Evolutionary conservation across 2,888 invertebrate genomes (phyloP).

Genomic region (Calameuta filiformis): DNA sequence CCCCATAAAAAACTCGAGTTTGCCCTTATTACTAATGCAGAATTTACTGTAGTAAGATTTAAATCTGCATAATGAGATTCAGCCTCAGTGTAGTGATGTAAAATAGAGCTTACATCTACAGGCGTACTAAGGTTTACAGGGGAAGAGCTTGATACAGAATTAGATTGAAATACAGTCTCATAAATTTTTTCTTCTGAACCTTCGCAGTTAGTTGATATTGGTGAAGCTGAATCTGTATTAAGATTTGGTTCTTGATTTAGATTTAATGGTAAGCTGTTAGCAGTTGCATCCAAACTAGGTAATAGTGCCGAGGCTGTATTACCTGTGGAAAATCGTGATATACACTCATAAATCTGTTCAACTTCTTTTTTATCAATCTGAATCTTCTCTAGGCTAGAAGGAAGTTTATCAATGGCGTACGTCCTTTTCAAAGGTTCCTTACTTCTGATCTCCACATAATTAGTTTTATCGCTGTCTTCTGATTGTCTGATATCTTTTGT

Average conservation of each 20-base stretch:
- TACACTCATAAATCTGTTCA: constrained; percentile 31
- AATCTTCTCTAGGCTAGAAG: constrained; percentile 1
- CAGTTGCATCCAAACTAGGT: neutral
- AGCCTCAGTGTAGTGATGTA: neutral
- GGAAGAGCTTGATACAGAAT: neutral
- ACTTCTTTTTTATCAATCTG: constrained; percentile 12
- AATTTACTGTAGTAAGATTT: neutral
- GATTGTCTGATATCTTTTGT: neutral
- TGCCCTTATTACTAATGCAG: constrained; percentile 8
- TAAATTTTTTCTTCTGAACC: neutral
- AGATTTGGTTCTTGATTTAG: neutral
- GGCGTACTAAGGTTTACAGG: neutral
- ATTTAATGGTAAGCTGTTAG: neutral
- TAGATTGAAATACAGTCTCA: neutral
- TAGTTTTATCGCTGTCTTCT: neutral
- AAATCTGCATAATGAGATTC: neutral
- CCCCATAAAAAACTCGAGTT: constrained; percentile 55
- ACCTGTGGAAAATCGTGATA: constrained; percentile 30
- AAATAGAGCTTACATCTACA: neutral
- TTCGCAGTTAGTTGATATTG: neutral
- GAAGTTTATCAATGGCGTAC: neutral
- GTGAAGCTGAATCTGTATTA: neutral
- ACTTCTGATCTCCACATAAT: constrained; percentile 12
- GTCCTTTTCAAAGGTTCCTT: constrained; percentile 16
- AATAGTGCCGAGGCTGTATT: neutral